A percentile compares a stretch with the other conserved stretches of the same genome.
Conservation (phyloP, 2,113 vertebrate genomes). For the Alouatta palliata region DNA sequence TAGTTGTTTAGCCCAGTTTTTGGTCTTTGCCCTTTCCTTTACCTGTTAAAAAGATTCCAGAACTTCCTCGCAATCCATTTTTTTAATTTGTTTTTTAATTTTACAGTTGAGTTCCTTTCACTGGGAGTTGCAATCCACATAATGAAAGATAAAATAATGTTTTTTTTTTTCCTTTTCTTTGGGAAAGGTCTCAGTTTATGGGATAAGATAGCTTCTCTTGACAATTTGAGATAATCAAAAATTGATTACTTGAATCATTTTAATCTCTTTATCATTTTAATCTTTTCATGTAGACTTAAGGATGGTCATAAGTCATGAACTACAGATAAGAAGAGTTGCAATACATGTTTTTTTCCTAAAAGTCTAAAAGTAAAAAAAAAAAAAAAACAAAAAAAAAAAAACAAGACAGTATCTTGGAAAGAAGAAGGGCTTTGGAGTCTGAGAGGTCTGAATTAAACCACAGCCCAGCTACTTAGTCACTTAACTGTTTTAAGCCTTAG, state of each 20-base stretch:
- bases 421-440: conserved; percentile 2
- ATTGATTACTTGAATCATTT: conserved; percentile 55
- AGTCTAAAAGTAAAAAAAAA: neutral
- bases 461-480: neutral
- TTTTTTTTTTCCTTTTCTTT: conserved; percentile 67
- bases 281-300: conserved; percentile 66
- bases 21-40: neutral
- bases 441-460: neutral
- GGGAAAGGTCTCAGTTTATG: conserved; percentile 65
- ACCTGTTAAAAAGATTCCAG: conserved; percentile 60
- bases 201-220: conserved; percentile 57
- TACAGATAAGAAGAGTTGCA: neutral
- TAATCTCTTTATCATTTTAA: conserved; percentile 64
- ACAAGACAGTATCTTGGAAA: conserved; percentile 2
- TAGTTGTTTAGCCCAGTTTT: neutral
- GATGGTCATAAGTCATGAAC: conserved; percentile 43
- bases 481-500: neutral
- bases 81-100: conserved; percentile 72
- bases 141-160: conserved; percentile 66
- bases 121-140: conserved; percentile 65
- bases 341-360: neutral
- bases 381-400: neutral
- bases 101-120: conserved; percentile 69
- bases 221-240: conserved; percentile 62
- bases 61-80: conserved; percentile 59